phyloP scores from a whole-genome alignment of 92 coral and sea anemone species.

The Anthopleura xanthogrammica region DNA sequence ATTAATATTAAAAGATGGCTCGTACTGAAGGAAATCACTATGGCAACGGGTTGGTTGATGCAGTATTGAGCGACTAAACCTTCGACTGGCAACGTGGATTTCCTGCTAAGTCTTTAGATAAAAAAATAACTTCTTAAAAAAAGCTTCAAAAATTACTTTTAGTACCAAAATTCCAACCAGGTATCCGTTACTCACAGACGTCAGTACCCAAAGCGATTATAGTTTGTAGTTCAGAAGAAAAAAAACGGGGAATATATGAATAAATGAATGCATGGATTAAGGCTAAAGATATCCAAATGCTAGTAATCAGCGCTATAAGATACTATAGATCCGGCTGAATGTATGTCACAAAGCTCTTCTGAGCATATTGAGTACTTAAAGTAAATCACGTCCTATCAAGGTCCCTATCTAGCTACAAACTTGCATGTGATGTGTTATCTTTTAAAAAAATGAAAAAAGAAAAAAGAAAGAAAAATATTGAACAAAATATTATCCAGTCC shows the following conservation, averaged over 20 bases:
- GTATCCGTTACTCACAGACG: too few species aligned
- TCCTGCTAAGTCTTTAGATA: not conserved
- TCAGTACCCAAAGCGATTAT: too few species aligned
- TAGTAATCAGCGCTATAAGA: not conserved
- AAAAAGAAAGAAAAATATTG: not conserved
- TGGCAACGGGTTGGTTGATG: not conserved
- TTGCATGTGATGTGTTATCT: not conserved
- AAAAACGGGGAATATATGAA: too few species aligned
- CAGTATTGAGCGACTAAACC: not conserved
- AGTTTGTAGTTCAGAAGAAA: too few species aligned
- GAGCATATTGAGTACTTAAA: not conserved
- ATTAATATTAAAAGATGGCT: not conserved
- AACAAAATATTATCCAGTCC: not conserved
- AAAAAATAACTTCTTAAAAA: not conserved
- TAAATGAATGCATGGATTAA: too few species aligned
- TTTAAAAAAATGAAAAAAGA: not conserved
- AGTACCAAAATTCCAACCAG: too few species aligned
- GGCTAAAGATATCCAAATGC: too few species aligned
- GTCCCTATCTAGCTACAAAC: not conserved
- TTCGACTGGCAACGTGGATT: not conserved
- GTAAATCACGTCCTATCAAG: not conserved
- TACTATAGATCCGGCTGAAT: not conserved
- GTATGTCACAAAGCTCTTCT: constrained; percentile 1
- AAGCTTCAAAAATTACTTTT: too few species aligned
- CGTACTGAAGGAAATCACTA: not conserved